Conservation (phyloP, 2,113 vertebrate genomes). For the Ardeotis arabs region DNA sequence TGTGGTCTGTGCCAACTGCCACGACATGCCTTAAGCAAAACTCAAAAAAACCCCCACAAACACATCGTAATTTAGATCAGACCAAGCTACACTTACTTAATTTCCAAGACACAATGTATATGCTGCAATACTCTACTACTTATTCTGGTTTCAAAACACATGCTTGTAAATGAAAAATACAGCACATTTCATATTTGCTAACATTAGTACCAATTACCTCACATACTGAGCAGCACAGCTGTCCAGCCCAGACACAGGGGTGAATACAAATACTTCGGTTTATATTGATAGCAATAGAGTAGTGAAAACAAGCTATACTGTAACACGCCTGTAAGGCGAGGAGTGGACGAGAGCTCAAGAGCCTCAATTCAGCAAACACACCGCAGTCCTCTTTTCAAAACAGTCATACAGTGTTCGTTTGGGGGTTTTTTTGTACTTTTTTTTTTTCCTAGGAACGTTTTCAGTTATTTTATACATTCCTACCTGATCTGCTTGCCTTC, state of each 20-base stretch:
- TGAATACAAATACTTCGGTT: neutral
- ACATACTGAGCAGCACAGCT: neutral
- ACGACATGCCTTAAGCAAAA: neutral
- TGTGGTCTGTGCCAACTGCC: neutral
- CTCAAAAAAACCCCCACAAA: neutral
- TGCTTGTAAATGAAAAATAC: neutral
- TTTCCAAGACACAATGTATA: neutral
- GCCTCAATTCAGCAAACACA: neutral
- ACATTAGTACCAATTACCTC: neutral
- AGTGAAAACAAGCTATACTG: neutral
- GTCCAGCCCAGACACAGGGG: neutral
- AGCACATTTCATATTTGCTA: neutral
- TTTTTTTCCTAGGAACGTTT: neutral
- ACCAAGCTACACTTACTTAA: neutral
- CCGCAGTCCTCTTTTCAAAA: neutral
- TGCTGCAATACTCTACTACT: neutral
- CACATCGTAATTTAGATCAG: neutral
- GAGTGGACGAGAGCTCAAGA: neutral
- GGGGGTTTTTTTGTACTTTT: neutral
- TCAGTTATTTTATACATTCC: neutral
- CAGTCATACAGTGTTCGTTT: too few relatives aligned
- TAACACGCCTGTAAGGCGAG: neutral
- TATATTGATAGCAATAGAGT: neutral
- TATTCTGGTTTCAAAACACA: neutral
- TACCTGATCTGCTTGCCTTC: conserved; percentile 97